These are phyloP conservation scores for Pachyseris speciosa DNA, from an alignment of 64 coral and sea anemone species.

Conservation along the genomic window DNA sequence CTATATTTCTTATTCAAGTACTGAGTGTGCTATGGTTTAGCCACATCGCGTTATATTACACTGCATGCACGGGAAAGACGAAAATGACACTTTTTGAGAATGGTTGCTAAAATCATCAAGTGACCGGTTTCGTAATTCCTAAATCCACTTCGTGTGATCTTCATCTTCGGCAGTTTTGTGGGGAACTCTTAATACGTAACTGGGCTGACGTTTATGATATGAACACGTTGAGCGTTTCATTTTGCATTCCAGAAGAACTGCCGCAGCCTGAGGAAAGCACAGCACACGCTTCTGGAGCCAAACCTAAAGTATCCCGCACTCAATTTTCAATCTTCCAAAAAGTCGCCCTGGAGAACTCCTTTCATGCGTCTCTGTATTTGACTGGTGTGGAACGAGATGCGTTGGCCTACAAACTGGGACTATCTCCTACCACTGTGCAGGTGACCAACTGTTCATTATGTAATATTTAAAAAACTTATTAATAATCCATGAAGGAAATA, in stretches of 20 bases:
- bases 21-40: too few species aligned
- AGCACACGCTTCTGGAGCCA: neutral
- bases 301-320: neutral
- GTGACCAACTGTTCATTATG: neutral
- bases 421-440: neutral
- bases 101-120: too few species aligned
- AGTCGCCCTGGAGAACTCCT: constrained; percentile 6
- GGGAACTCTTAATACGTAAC: neutral
- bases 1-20: too few species aligned
- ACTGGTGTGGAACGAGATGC: neutral
- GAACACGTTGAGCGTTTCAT: neutral
- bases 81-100: too few species aligned
- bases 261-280: neutral
- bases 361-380: constrained; percentile 7
- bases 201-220: neutral
- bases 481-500: too few species aligned
- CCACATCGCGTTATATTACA: too few species aligned
- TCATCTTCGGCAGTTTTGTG: too few species aligned
- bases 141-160: too few species aligned
- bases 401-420: constrained; percentile 1
- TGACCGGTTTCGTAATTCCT: too few species aligned
- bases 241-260: neutral
- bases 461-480: too few species aligned
- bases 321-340: constrained; percentile 20
- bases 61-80: too few species aligned